Base-by-base conservation (phyloP, 2,113 vertebrate species). In the Phalacrocorax aristotelis region DNA sequence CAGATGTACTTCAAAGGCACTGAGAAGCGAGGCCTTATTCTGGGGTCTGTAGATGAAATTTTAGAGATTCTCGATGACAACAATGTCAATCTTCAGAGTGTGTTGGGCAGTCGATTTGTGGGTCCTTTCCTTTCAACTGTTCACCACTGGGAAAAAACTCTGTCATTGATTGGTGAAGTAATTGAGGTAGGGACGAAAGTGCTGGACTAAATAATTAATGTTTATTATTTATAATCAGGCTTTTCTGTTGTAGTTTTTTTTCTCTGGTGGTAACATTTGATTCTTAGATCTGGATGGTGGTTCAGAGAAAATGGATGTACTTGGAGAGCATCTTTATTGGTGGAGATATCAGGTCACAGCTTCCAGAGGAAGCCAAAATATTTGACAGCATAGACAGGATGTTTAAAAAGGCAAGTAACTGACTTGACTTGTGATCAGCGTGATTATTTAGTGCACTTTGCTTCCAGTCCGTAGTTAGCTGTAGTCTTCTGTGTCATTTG, bases 251-350 rank as follows among this genome's bases (percentile, higher is more conserved):
- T 10, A 1, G 68, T 78, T 64, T 34, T 58, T 34, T 54, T 30
- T 22, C 20, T 81, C 74, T 89, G 30, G 64, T 1, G 3, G 8
- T 54, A 20, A 52, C 13, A 1, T 65, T 88, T 78, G 74, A 16
- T 22, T 90, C 48, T 8, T 94, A 99, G 99, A 98, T 99, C 36
- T 99, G 99, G 99, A 95, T 99, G 98, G 89, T 98, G 42, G 99
- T 99, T 36, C 99, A 99, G 96, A 98, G 99, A 11, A 99, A 99
- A 97, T 99, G 99, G 99, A 99, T 99, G 98, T 99, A 99, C 89
- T 96, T 99, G 69, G 99, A 99, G 92, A 99, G 98, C 97, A 99
- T 99, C 83, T 99, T 99, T 94, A 98, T 99, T 29, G 98, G 98
- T 40, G 99, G 98, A 51, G 99, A 99, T 92, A 99, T 99, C 96